Evolutionary conservation across 2,888 invertebrate species (phyloP).

Genomic region (Chaetogeoica ovagalla): DNA sequence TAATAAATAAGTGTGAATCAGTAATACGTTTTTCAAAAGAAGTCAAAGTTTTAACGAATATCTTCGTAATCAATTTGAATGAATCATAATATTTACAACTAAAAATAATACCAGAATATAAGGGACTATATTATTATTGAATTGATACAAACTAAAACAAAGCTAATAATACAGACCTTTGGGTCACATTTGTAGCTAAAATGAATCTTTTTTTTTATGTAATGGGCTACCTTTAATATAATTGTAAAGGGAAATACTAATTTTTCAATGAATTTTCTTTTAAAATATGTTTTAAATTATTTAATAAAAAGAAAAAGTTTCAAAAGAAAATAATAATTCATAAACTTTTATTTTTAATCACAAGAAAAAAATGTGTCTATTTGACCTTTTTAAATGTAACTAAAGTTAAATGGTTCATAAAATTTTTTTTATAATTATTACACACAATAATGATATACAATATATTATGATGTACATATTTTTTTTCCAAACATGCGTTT

Average conservation of each 20-base stretch:
- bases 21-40: no score
- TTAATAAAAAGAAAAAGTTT: background rate
- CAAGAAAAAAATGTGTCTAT: background rate
- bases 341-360: background rate
- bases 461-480: background rate
- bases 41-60: no score
- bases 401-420: slow-evolving; percentile 4
- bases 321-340: background rate
- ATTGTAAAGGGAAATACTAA: background rate
- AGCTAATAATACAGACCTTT: no score
- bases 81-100: no score
- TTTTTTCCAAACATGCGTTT: background rate
- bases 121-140: no score
- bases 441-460: background rate
- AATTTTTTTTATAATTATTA: background rate
- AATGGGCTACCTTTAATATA: no score
- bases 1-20: no score
- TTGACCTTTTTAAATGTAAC: background rate
- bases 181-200: no score
- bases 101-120: no score
- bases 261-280: background rate
- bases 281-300: background rate
- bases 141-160: no score
- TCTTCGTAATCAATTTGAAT: no score
- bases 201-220: no score